Percentiles rank a stretch among this genome's conserved stretches.
phyloP scores from a whole-genome alignment of 2,888 invertebrate genomes.

The Pachliopta kotzebuea region DNA sequence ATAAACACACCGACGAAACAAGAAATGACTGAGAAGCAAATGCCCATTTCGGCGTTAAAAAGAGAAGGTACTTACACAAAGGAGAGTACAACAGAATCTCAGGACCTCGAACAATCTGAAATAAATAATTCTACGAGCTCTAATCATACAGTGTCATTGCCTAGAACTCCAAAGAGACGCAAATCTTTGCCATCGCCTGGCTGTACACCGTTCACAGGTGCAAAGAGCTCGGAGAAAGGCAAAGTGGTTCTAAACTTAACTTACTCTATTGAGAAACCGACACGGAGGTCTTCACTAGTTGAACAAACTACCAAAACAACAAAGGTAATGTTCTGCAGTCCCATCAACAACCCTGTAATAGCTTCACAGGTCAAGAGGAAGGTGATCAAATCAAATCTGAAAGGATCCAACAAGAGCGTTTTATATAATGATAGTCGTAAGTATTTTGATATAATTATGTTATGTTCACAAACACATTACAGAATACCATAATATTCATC shows the following conservation, averaged over 20 bases:
- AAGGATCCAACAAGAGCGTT: conserved; percentile 74
- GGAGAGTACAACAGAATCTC: conserved; percentile 44
- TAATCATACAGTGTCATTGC: conserved; percentile 31
- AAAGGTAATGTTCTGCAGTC: conserved; percentile 72
- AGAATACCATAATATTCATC: too few species aligned
- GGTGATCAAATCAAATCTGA: conserved; percentile 71
- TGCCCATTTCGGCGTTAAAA: conserved; percentile 47
- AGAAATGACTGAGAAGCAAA: conserved; percentile 8
- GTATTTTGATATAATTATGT: conserved; percentile 31
- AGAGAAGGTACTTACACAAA: conserved; percentile 71
- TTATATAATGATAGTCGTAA: conserved; percentile 64
- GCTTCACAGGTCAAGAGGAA: conserved; percentile 54
- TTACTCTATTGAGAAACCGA: conserved; percentile 60
- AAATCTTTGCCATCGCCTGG: conserved; percentile 58
- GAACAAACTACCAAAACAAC: conserved; percentile 48
- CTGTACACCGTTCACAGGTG: conserved; percentile 56
- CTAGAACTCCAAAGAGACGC: conserved; percentile 48
- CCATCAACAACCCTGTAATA: conserved; percentile 50
- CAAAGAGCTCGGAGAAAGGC: conserved; percentile 46
- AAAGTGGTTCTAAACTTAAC: conserved; percentile 57
- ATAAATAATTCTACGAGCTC: conserved; percentile 19
- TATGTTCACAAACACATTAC: background rate
- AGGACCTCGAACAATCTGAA: background rate
- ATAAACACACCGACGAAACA: conserved; percentile 30
- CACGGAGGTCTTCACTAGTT: conserved; percentile 37